These are phyloP conservation scores for Toxotes chatareus DNA, from an alignment of 2,113 vertebrate species.

Conservation along the genomic window DNA sequence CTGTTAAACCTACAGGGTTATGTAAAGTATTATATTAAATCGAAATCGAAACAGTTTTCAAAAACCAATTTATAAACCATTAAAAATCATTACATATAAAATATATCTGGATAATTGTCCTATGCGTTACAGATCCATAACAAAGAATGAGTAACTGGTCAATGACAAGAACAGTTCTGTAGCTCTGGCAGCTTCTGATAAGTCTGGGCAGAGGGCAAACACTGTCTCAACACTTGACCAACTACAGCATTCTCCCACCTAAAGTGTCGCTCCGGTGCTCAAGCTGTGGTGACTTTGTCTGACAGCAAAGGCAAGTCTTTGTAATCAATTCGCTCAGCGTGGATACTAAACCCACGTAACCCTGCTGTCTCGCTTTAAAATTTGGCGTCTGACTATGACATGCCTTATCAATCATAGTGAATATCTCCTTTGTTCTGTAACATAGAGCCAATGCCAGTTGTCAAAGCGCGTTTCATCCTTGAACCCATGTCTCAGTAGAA, in stretches of 20 bases:
- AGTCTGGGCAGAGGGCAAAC: slow-evolving; percentile 48
- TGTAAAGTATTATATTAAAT: slow-evolving; percentile 21
- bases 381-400: slow-evolving; percentile 37
- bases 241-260: slow-evolving; percentile 39
- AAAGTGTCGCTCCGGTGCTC: slow-evolving; percentile 31
- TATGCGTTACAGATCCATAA: slow-evolving; percentile 22
- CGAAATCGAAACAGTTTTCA: slow-evolving; percentile 8
- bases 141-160: slow-evolving; percentile 44
- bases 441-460: slow-evolving; percentile 53
- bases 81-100: slow-evolving; percentile 17
- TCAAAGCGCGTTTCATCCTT: slow-evolving; percentile 65
- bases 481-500: slow-evolving; percentile 61
- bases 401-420: slow-evolving; percentile 63
- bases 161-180: slow-evolving; percentile 45
- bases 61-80: slow-evolving; percentile 10
- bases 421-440: slow-evolving; percentile 62
- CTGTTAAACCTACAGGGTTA: slow-evolving; percentile 31
- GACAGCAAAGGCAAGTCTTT: slow-evolving; percentile 47
- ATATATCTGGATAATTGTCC: slow-evolving; percentile 20
- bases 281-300: slow-evolving; percentile 46
- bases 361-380: slow-evolving; percentile 45
- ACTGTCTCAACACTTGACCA: slow-evolving; percentile 54
- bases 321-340: slow-evolving; percentile 54
- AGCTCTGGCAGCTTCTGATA: slow-evolving; percentile 60
- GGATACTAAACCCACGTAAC: slow-evolving; percentile 40